These are phyloP conservation scores for Pyralis farinalis DNA, from an alignment of 2,888 invertebrate genomes.

Conservation along the genomic window DNA sequence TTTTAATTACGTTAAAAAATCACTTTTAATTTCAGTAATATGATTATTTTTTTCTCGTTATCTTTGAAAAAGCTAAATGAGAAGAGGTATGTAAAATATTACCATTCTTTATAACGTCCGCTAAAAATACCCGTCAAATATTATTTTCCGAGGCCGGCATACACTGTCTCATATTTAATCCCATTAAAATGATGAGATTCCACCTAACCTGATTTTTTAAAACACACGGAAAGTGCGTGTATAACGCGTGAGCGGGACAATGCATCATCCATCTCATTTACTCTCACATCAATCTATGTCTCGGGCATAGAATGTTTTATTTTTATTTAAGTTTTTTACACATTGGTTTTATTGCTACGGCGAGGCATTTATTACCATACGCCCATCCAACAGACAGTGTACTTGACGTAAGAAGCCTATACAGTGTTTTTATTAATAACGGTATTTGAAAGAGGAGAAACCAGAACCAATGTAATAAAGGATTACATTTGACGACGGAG, in stretches of 20 bases:
- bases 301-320: constrained; percentile 24
- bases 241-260: constrained; percentile 17
- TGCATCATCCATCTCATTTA: constrained; percentile 15
- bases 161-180: constrained; percentile 27
- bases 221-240: constrained; percentile 23
- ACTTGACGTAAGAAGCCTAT: too few species aligned
- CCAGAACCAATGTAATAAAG: too few species aligned
- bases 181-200: constrained; percentile 21
- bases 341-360: constrained; percentile 14
- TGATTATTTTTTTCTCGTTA: background rate
- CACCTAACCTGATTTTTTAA: constrained; percentile 23
- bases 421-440: too few species aligned
- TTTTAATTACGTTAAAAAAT: too few species aligned
- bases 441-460: too few species aligned
- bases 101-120: background rate
- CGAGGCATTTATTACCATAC: constrained; percentile 13
- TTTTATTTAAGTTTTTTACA: constrained; percentile 34
- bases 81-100: constrained; percentile 3
- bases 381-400: too few species aligned
- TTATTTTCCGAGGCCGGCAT: constrained; percentile 13
- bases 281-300: constrained; percentile 46
- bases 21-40: background rate
- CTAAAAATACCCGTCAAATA: constrained; percentile 1
- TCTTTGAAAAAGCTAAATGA: background rate
- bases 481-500: too few species aligned